A percentile compares a stretch with the other conserved stretches of the same genome.
These are phyloP conservation scores for Ceyx melanurus DNA, from an alignment of 2,113 vertebrate genomes.

Conservation along the genomic window DNA sequence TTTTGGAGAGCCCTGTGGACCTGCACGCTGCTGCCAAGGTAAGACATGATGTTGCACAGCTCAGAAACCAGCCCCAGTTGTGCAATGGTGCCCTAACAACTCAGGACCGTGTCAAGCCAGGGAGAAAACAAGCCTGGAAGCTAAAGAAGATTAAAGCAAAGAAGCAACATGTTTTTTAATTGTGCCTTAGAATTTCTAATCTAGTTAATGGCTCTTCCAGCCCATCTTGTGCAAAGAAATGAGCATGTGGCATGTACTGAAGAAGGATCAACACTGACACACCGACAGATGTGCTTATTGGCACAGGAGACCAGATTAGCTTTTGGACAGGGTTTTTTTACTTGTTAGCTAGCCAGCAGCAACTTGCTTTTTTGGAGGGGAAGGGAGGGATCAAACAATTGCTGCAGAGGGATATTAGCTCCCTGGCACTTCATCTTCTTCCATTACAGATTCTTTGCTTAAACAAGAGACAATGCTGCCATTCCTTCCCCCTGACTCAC, in stretches of 20 bases:
- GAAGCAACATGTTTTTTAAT: conserved; percentile 42
- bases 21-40: background rate
- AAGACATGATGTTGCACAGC: background rate
- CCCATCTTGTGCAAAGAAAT: conserved; percentile 53
- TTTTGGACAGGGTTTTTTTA: conserved; percentile 42
- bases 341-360: conserved; percentile 59
- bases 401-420: conserved; percentile 44
- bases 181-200: conserved; percentile 64
- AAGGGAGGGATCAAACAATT: conserved; percentile 50
- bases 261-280: conserved; percentile 68
- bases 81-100: conserved; percentile 1
- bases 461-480: conserved; percentile 52
- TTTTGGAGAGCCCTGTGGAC: background rate
- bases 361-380: conserved; percentile 60
- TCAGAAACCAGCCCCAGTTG: background rate
- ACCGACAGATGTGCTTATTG: conserved; percentile 51
- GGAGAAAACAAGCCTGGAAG: conserved; percentile 44
- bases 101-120: background rate
- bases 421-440: conserved; percentile 48
- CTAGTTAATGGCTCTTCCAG: conserved; percentile 60
- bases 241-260: conserved; percentile 64
- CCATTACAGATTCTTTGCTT: conserved; percentile 57
- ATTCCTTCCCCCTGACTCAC: conserved; percentile 58
- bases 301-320: conserved; percentile 51
- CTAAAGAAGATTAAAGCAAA: conserved; percentile 51